Conservation (phyloP, 2,113 vertebrate genomes). For the Pangasianodon hypophthalmus region DNA sequence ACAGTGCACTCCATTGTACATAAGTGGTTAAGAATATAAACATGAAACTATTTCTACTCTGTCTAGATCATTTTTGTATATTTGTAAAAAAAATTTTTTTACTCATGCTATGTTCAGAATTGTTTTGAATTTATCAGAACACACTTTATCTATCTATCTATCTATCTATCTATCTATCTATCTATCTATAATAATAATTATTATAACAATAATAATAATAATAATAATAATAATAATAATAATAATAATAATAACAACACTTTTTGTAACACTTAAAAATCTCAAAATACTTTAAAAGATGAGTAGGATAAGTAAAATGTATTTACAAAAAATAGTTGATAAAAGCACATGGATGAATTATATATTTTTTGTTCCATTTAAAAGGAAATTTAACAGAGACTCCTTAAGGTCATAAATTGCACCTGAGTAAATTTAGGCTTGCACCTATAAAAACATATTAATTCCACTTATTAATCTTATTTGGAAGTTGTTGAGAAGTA, state of each 20-base stretch:
- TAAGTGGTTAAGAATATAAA: background rate
- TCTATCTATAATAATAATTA: background rate
- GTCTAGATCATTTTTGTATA: background rate
- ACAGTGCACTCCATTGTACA: background rate
- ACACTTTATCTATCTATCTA: slow-evolving; percentile 11
- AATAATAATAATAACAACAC: background rate
- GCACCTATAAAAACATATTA: background rate
- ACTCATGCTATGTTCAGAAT: background rate
- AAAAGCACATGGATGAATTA: background rate
- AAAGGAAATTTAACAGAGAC: background rate
- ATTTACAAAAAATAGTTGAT: background rate
- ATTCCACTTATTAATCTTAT: background rate
- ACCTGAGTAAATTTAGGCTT: background rate
- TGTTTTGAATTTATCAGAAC: background rate
- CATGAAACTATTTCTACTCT: no score
- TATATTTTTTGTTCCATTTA: background rate
- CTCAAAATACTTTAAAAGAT: background rate
- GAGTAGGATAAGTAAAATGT: background rate
- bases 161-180: slow-evolving; percentile 4
- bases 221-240: background rate
- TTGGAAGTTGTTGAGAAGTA: background rate
- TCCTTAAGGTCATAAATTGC: background rate
- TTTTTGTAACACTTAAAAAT: background rate
- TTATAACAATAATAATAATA: no score
- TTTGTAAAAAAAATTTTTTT: no score